Evolutionary conservation across 2,797 vertebrate species (phyloP), one percentile per base, ranked within the genome.

Genomic region (Premnoplex brunnescens): DNA sequence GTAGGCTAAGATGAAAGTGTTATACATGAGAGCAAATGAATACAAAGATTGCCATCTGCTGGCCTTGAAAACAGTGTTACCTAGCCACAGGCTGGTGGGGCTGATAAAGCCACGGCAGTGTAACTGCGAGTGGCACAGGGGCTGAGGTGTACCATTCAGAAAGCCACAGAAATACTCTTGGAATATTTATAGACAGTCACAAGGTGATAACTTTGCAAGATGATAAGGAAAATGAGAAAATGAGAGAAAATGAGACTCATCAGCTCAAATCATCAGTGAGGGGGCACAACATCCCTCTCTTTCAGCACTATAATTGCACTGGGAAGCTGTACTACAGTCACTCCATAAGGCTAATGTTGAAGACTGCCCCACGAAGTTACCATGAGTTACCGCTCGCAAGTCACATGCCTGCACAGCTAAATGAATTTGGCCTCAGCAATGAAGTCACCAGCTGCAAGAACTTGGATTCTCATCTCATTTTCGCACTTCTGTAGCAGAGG

Each of bases 21-120:
- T 46, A 4, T 6, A 12, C 44, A 12, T 14, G 49, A 60, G 48
- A 74, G 37, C 54, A 64, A 74, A 46, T 2, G 27, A 93, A 8
- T 30, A 94, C 74, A 52, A 59, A 93, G 76, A 27, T 95, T 92
- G 91, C 92, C 92, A 94, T 87, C 89, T 96, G 80, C 77, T 1
- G 46, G 80, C 71, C 77, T 85, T 71, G 71, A 43, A 49, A n/a
- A 27, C 13, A 7, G 37, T 6, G 36, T 22, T 52, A 44, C 18
- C 36, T 34, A 7, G 12, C 23, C 72, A 14, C 46, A 37, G n/a
- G 41, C 60, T 39, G 54, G 9, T 63, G 63, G 37, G 14, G 64
- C 18, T 7, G 43, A 18, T 15, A 68, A 69, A 87, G 49, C 49
- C 30, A 2, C 27, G 7, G 36, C 58, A 39, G 10, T 6, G 27